A percentile compares a stretch with the other conserved stretches of the same genome.
Evolutionary conservation across 2,888 invertebrate species (phyloP).

Genomic region (Timema podura): DNA sequence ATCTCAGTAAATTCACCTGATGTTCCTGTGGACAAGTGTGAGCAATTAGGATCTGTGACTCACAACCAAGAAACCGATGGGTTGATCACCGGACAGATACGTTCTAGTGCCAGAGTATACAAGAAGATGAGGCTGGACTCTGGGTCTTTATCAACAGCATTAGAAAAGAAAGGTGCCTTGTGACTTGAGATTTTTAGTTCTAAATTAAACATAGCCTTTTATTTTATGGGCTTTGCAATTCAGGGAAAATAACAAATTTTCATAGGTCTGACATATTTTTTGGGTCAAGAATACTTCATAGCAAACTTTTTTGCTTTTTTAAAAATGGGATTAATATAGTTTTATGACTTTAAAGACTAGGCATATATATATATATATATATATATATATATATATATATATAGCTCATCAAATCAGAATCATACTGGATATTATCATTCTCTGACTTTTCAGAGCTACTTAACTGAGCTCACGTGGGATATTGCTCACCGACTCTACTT

Average conservation of each 20-base stretch:
- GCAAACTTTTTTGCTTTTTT: no score
- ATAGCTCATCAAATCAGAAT: no score
- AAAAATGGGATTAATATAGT: no score
- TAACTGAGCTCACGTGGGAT: no score
- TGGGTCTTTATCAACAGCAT: slow-evolving; percentile 38
- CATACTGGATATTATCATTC: no score
- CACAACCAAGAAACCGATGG: slow-evolving; percentile 29
- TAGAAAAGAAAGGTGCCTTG: slow-evolving; percentile 40
- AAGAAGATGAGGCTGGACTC: slow-evolving; percentile 69
- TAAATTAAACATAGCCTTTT: no score
- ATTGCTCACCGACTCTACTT: no score
- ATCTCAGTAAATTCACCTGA: slow-evolving; percentile 9
- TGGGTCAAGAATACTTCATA: neutral
- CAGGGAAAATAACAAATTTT: neutral
- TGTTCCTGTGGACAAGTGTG: slow-evolving; percentile 29
- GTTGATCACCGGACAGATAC: slow-evolving; percentile 41
- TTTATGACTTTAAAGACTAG: no score
- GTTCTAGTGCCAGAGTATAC: slow-evolving; percentile 73
- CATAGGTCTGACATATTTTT: slow-evolving; percentile 14
- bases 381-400: no score
- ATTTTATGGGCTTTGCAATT: neutral
- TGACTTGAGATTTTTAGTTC: neutral
- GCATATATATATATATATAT: no score
- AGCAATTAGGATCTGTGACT: slow-evolving; percentile 36
- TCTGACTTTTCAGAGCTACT: no score